Evolutionary conservation across 2,797 vertebrate genomes (phyloP).

Genomic region (Gymnoscopelus braueri): DNA sequence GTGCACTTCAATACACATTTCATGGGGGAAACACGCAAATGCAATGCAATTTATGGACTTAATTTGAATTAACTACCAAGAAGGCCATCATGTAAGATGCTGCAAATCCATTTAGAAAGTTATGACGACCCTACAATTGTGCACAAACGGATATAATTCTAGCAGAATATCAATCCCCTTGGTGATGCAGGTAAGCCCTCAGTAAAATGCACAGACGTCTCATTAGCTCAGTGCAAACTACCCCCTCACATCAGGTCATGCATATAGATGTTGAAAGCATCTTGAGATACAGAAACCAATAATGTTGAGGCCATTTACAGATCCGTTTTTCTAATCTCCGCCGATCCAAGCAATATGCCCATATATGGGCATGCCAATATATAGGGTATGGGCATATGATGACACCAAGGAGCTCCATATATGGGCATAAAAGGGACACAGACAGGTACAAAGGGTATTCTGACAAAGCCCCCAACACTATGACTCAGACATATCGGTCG

Average conservation of each 20-base stretch:
- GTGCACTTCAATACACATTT: conserved; percentile 29
- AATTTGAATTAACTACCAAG: conserved; percentile 42
- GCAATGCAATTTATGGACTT: conserved; percentile 37
- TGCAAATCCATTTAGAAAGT: conserved; percentile 49
- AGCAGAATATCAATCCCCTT: conserved; percentile 7
- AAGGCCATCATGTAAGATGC: not conserved
- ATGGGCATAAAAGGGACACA: too few relatives aligned
- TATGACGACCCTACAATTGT: conserved; percentile 26
- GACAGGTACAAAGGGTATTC: too few relatives aligned
- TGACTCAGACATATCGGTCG: too few relatives aligned
- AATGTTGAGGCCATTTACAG: conserved; percentile 1
- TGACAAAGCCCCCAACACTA: too few relatives aligned
- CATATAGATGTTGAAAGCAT: conserved; percentile 17
- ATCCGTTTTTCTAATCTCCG: too few relatives aligned
- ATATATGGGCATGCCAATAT: too few relatives aligned
- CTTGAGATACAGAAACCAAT: conserved; percentile 21
- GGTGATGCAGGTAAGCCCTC: conserved; percentile 30
- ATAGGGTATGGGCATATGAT: too few relatives aligned
- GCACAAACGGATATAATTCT: not conserved
- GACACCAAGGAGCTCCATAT: too few relatives aligned
- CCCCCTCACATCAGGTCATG: conserved; percentile 16
- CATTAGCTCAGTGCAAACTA: conserved; percentile 47
- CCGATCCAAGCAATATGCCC: too few relatives aligned
- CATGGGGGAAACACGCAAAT: not conserved
- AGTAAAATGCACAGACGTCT: conserved; percentile 21